Conservation (phyloP, 2,888 invertebrate species). For the Podotricha telesiphe region DNA sequence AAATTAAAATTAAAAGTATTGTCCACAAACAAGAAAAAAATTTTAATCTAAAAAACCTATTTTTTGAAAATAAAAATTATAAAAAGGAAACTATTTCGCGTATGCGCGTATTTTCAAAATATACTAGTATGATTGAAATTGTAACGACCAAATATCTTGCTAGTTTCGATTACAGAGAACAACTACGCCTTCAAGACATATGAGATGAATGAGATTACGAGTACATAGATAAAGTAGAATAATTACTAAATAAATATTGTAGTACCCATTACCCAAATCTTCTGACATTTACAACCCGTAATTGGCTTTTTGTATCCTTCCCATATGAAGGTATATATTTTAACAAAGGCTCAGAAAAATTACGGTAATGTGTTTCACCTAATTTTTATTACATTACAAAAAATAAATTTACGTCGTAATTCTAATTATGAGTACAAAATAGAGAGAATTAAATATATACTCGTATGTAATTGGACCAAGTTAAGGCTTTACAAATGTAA, state of each 20-base stretch:
- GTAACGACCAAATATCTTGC: too few relatives aligned
- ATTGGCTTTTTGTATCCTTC: slow-evolving; percentile 4
- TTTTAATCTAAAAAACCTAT: too few relatives aligned
- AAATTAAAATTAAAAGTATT: too few relatives aligned
- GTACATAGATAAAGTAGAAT: not conserved
- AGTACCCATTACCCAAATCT: slow-evolving; percentile 10
- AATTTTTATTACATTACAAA: slow-evolving; percentile 21
- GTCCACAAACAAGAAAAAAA: too few relatives aligned
- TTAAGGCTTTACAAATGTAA: not conserved
- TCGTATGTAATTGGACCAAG: not conserved
- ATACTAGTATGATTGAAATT: too few relatives aligned
- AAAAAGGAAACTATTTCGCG: too few relatives aligned
- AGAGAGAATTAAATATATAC: slow-evolving; percentile 1
- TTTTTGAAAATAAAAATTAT: too few relatives aligned
- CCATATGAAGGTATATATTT: not conserved
- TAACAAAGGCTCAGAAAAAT: slow-evolving; percentile 16
- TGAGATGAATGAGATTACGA: not conserved
- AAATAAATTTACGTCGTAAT: slow-evolving; percentile 15
- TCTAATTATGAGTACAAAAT: not conserved
- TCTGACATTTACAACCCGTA: not conserved
- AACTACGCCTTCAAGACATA: not conserved
- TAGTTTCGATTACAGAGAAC: too few relatives aligned
- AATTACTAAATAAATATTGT: slow-evolving; percentile 3
- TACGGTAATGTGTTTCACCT: slow-evolving; percentile 16
- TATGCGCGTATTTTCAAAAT: too few relatives aligned